Percentiles rank a stretch among this genome's conserved stretches.
Conservation (phyloP, 2,113 vertebrate genomes). For the Dicrurus megarhynchus region DNA sequence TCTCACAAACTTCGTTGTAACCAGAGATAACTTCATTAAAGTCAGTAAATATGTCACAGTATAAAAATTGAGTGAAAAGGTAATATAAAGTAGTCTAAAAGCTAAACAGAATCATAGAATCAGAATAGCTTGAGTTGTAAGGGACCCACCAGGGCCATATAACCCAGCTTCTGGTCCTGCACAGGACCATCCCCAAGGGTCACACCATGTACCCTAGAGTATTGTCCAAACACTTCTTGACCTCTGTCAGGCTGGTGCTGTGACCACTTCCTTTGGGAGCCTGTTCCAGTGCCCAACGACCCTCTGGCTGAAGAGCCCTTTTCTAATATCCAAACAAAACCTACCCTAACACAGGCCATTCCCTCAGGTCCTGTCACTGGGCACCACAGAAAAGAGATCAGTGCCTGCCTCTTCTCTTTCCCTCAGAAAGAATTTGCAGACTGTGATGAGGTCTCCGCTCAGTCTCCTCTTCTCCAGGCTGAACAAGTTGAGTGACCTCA, state of each 20-base stretch:
- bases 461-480: not conserved
- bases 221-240: not conserved
- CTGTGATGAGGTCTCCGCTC: not conserved
- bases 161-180: not conserved
- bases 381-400: not conserved
- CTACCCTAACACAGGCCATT: not conserved
- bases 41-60: not conserved
- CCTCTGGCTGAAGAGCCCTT: not conserved
- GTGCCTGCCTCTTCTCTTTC: not conserved
- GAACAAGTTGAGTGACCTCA: not conserved
- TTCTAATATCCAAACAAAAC: not conserved
- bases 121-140: not conserved
- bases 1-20: not conserved
- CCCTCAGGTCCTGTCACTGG: not conserved
- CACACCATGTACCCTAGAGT: not conserved
- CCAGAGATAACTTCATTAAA: not conserved
- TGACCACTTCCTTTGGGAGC: not conserved
- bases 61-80: not conserved
- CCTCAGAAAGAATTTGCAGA: not conserved
- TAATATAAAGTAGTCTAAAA: not conserved
- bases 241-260: not conserved
- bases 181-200: not conserved
- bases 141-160: not conserved
- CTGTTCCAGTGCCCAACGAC: not conserved
- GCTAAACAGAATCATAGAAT: not conserved